Evolutionary conservation across 2,888 invertebrate species (phyloP).

Genomic region (Chymomyza amoena): DNA sequence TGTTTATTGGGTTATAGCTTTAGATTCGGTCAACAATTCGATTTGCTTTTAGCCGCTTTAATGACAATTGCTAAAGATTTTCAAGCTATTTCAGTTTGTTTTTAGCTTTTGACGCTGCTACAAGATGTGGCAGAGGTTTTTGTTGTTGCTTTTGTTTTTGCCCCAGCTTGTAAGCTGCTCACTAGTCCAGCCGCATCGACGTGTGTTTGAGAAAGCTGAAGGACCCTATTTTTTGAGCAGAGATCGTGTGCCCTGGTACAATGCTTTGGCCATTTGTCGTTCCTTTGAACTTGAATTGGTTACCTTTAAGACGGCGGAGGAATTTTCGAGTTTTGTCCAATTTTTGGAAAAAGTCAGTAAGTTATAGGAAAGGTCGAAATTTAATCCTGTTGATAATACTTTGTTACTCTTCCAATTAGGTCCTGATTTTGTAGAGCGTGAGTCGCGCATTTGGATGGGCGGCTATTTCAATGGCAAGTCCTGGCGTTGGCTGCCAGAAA

Average conservation of each 20-base stretch:
- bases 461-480: too few relatives aligned
- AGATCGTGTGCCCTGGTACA: constrained; percentile 9
- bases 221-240: background rate
- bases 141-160: background rate
- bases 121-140: background rate
- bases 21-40: constrained; percentile 4
- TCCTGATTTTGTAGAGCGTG: background rate
- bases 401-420: background rate
- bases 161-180: background rate
- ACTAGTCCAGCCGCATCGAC: background rate
- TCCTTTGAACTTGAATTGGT: background rate
- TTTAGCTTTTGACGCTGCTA: background rate
- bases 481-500: background rate
- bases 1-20: background rate
- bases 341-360: background rate
- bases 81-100: constrained; percentile 13
- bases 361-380: background rate
- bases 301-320: background rate
- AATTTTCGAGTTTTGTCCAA: background rate
- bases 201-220: background rate
- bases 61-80: constrained; percentile 2
- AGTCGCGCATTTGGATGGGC: background rate
- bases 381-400: background rate
- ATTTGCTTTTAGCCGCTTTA: constrained; percentile 9
- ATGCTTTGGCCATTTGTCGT: constrained; percentile 21